Percentiles rank a stretch among this genome's conserved stretches.
These are phyloP conservation scores for Tinamus guttatus DNA, from an alignment of 2,113 vertebrate species.

Conservation along the genomic window DNA sequence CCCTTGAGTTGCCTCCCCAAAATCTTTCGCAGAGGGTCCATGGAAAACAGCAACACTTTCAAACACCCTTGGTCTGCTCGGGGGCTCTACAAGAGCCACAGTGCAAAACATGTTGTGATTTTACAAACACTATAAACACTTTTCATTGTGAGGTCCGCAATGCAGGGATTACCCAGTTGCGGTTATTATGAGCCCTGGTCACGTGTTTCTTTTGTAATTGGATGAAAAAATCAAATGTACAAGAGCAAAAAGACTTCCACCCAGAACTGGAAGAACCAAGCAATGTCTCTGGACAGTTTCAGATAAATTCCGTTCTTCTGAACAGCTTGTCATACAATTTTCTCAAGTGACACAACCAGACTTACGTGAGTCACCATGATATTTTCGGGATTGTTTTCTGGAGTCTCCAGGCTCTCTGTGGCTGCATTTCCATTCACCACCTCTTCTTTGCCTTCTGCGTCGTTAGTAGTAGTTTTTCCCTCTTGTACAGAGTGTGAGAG, in stretches of 20 bases:
- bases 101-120: rapidly evolving
- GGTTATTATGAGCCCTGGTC: rapidly evolving
- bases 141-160: rapidly evolving
- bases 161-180: rapidly evolving
- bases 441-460: constrained; percentile 54
- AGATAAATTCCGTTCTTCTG: not conserved
- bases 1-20: not conserved
- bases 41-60: not conserved
- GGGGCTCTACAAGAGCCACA: not conserved
- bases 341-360: not conserved
- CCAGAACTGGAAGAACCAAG: not conserved
- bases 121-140: rapidly evolving
- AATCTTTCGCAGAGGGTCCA: not conserved
- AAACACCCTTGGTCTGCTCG: not conserved
- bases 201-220: rapidly evolving
- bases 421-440: constrained; percentile 7
- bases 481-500: constrained; percentile 85
- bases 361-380: constrained; percentile 90
- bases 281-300: rapidly evolving
- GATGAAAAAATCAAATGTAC: not conserved
- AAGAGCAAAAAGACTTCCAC: not conserved
- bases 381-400: constrained; percentile 68
- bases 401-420: not conserved
- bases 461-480: constrained; percentile 31
- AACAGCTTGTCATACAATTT: rapidly evolving